phyloP scores from a whole-genome alignment of 2,113 vertebrate species.

The Chrysochloris asiatica region DNA sequence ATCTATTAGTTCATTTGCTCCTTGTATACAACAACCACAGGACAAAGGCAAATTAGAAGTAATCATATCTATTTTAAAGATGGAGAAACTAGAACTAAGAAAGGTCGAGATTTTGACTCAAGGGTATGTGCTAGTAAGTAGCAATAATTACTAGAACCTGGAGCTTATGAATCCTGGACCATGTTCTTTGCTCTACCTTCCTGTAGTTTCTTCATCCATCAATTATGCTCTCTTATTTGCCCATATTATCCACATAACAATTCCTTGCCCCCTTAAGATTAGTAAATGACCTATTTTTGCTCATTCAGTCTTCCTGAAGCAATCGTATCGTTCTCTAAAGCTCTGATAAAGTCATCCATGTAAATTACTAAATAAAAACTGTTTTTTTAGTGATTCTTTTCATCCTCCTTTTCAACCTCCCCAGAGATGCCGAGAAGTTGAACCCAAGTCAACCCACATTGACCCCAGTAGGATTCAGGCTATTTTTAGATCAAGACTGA shows the following conservation, averaged over 20 bases:
- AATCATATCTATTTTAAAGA: conserved; percentile 23
- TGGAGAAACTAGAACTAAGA: conserved; percentile 26
- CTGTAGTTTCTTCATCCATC: background rate
- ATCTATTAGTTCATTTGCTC: conserved; percentile 10
- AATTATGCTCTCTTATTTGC: background rate
- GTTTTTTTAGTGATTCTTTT: background rate
- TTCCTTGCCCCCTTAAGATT: background rate
- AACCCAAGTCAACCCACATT: background rate
- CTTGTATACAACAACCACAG: background rate
- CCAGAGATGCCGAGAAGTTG: conserved; percentile 5
- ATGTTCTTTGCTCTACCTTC: background rate
- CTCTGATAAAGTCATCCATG: background rate
- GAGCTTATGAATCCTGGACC: background rate
- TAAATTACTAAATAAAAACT: conserved; percentile 5
- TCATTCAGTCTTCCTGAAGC: background rate
- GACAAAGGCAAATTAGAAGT: background rate
- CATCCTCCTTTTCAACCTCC: background rate
- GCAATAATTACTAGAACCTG: background rate
- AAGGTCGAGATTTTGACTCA: background rate
- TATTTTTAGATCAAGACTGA: conserved; percentile 66
- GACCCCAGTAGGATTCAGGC: conserved; percentile 14
- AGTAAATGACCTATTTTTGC: conserved; percentile 13
- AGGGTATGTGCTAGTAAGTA: background rate
- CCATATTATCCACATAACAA: background rate
- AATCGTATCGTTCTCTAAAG: background rate